Conservation (phyloP, 2,113 vertebrate species). For the Pionites leucogaster region DNA sequence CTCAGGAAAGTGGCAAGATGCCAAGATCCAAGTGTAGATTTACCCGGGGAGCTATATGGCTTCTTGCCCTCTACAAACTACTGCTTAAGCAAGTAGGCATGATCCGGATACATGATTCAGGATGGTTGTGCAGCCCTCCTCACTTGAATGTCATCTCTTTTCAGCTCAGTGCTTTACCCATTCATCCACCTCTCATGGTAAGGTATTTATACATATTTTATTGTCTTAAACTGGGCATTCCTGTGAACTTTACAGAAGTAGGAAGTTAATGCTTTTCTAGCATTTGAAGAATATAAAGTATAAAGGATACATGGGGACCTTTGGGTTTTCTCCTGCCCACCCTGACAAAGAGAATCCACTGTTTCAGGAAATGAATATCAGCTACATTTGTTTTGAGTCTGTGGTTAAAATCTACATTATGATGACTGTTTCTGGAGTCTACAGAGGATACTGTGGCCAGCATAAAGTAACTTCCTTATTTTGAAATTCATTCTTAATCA, state of each 20-base stretch:
- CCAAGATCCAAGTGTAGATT: not conserved
- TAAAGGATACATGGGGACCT: not conserved
- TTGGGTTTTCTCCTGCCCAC: not conserved
- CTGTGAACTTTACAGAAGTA: not conserved
- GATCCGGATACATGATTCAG: not conserved
- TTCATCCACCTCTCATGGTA: not conserved
- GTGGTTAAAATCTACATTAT: not conserved
- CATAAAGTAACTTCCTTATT: slow-evolving; percentile 4
- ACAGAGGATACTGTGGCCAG: slow-evolving; percentile 35
- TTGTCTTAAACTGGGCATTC: not conserved
- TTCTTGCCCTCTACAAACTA: not conserved
- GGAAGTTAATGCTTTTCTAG: not conserved
- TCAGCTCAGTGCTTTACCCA: not conserved
- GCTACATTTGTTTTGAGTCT: not conserved
- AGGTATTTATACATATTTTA: not conserved
- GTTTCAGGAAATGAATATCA: not conserved
- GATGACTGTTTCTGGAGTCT: slow-evolving; percentile 16
- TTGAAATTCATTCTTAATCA: slow-evolving; percentile 46
- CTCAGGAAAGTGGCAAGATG: not conserved
- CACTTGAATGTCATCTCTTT: not conserved
- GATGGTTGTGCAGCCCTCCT: not conserved
- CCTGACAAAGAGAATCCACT: not conserved
- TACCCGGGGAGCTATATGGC: not conserved
- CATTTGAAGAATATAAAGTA: not conserved
- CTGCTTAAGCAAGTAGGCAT: not conserved